Percentiles rank a stretch among this genome's conserved stretches.
Evolutionary conservation across 2,797 vertebrate species (phyloP).

Genomic region (Hoplostethus atlanticus): DNA sequence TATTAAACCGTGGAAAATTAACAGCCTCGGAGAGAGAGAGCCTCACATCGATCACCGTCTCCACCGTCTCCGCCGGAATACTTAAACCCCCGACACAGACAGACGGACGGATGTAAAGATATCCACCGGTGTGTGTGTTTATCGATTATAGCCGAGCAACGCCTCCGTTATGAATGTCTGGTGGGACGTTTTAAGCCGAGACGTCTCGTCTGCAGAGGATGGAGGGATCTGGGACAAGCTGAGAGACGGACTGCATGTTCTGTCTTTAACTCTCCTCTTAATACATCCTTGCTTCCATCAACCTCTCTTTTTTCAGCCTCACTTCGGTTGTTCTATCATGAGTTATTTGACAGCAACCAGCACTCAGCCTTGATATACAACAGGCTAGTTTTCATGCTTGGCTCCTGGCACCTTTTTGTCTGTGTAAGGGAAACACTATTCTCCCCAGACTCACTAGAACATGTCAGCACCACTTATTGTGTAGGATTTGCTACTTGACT

Average conservation of each 20-base stretch:
- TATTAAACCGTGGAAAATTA: slow-evolving; percentile 63
- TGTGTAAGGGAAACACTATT: too few relatives aligned
- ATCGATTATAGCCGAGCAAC: slow-evolving; percentile 53
- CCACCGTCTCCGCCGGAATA: slow-evolving; percentile 39
- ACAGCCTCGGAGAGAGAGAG: slow-evolving; percentile 9
- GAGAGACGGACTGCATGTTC: neutral
- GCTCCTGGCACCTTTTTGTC: too few relatives aligned
- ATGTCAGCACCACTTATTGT: too few relatives aligned
- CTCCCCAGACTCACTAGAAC: too few relatives aligned
- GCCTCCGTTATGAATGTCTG: slow-evolving; percentile 37
- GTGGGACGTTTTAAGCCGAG: slow-evolving; percentile 1
- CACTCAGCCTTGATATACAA: neutral
- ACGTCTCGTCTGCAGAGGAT: neutral
- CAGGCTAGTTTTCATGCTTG: too few relatives aligned
- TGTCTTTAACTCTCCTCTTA: neutral
- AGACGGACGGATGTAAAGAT: slow-evolving; percentile 42
- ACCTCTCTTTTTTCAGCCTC: neutral
- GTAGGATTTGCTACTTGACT: too few relatives aligned
- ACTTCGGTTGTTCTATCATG: neutral
- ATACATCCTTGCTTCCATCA: neutral
- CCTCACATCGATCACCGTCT: slow-evolving; percentile 45
- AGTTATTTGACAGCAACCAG: slow-evolving; percentile 1
- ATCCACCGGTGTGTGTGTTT: slow-evolving; percentile 39
- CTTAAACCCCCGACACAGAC: slow-evolving; percentile 43
- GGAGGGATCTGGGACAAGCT: neutral